phyloP scores from a whole-genome alignment of 2,113 vertebrate species.

The Caretta caretta region DNA sequence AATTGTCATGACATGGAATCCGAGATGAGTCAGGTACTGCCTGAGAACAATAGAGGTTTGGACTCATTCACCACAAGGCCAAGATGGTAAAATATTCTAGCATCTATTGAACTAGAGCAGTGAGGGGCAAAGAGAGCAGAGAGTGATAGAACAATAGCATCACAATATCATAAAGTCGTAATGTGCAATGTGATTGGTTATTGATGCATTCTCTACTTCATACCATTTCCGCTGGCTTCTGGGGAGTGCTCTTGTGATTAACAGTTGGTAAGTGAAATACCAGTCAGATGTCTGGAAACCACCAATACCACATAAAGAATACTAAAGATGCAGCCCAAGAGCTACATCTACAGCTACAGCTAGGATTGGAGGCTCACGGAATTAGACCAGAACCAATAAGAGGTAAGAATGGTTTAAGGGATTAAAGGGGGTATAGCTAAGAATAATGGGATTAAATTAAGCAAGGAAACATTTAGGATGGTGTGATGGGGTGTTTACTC shows the following conservation, averaged over 20 bases:
- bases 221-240: not conserved
- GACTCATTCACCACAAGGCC: constrained; percentile 5
- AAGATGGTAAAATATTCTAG: not conserved
- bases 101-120: not conserved
- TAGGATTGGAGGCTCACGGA: no score
- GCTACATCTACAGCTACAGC: no score
- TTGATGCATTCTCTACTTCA: not conserved
- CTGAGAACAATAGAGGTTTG: constrained; percentile 17
- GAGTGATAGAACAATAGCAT: not conserved
- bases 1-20: not conserved
- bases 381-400: no score
- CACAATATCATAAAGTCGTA: not conserved
- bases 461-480: no score
- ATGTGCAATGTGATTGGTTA: not conserved
- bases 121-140: not conserved
- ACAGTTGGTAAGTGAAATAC: not conserved
- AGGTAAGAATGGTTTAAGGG: no score
- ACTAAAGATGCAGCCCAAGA: no score
- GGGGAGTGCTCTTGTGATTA: not conserved
- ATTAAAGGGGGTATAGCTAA: no score
- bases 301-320: not conserved
- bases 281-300: not conserved
- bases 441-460: no score
- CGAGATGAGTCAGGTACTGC: not conserved
- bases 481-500: no score